Evolutionary conservation across 2,797 vertebrate species (phyloP), one percentile per base, ranked within the genome.

Genomic region (Enteromius anoplus): DNA sequence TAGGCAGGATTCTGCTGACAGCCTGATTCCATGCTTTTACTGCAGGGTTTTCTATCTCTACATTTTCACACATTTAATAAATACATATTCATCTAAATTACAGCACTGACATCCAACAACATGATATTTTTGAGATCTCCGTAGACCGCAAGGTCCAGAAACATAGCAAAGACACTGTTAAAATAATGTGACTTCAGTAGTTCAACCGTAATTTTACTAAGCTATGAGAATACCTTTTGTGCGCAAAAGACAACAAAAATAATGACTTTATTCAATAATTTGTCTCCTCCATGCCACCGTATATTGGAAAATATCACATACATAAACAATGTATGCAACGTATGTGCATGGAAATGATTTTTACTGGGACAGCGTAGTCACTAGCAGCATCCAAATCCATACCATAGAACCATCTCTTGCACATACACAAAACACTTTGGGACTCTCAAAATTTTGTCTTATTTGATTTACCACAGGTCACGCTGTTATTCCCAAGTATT

Each of bases 401-500:
- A 64, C 12, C 60, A 32, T 26, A 64, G 26, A 64, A 64, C 26
- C 2, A 6, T 64, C 60, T 64, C 60, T 32, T 32, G 26, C 3
- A 32, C 14, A 32, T 64, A 64, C 26, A 32, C 26, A 32, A 32
- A 14, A 15, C 26, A 62, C 60, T 6, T 26, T 62, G 23, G 60
- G 26, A 58, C 55, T 7, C n/a, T 42, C 15, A 10, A 15, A 62
- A 62, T 64, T 23, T 23, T 5, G 71, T 75, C 62, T 77, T 47
- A 78, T 71, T 62, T 78, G 65, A 47, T 80, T 81, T 11, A 86
- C 78, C 1, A 0, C 84, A 99, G 98, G 97, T 3, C 95, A 96
- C 68, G 96, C 95, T 9, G 92, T 98, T 9, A 92, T 99, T 66
- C 97, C 98, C 17, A 98, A 96, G 90, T 99, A 99, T 90, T 99